phyloP scores from a whole-genome alignment of 2,113 vertebrate species.

The Cavia aperea region DNA sequence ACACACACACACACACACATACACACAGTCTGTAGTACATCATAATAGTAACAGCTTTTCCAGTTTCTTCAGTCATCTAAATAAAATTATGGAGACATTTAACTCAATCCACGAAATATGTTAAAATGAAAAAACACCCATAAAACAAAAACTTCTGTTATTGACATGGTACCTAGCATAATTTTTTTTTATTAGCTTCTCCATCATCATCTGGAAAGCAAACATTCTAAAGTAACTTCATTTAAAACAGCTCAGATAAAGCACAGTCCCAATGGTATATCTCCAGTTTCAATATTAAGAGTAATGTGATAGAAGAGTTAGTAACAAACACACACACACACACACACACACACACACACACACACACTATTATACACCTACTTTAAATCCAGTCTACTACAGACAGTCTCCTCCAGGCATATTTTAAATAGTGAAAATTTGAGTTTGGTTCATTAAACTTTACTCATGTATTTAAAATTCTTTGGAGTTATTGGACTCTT shows the following conservation, averaged over 20 bases:
- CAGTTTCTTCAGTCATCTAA: background rate
- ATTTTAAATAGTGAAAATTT: constrained; percentile 17
- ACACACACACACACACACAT: too few relatives aligned
- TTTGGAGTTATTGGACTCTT: background rate
- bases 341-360: background rate
- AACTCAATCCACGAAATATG: background rate
- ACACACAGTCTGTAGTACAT: background rate
- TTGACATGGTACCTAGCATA: background rate
- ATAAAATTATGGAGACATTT: background rate
- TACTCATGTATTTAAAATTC: background rate
- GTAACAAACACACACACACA: background rate
- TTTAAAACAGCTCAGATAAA: background rate
- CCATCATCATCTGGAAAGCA: background rate
- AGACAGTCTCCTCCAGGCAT: background rate
- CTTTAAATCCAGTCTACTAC: background rate
- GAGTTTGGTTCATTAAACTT: background rate
- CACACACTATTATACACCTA: background rate
- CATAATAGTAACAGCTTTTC: background rate
- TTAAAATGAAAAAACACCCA: background rate
- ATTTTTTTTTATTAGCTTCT: background rate
- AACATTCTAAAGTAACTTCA: background rate
- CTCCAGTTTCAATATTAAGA: background rate
- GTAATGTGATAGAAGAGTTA: background rate
- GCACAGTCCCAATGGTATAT: background rate
- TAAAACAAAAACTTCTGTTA: background rate